A percentile compares a stretch with the other conserved stretches of the same genome.
Evolutionary conservation across 2,888 invertebrate genomes (phyloP).

Genomic region (Graphium colonna): DNA sequence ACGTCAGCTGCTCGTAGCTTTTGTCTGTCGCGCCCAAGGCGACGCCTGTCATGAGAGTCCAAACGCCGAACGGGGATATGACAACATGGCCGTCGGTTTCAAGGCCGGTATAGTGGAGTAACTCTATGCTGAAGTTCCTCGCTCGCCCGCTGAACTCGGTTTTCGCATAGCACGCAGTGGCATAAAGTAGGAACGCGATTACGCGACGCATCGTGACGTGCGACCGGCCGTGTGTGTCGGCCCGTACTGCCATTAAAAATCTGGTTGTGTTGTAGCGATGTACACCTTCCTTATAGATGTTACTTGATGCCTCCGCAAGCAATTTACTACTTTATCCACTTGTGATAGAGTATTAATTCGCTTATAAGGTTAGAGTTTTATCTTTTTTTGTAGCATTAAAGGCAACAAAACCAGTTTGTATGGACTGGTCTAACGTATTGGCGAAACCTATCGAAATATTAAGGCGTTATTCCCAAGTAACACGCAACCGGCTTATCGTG

Average conservation of each 20-base stretch:
- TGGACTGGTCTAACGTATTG: background rate
- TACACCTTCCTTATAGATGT: constrained; percentile 15
- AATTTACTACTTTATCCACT: constrained; percentile 8
- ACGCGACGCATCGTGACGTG: constrained; percentile 46
- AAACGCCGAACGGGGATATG: constrained; percentile 72
- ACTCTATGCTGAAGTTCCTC: constrained; percentile 66
- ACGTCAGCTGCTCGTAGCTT: constrained; percentile 51
- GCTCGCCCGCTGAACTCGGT: constrained; percentile 61
- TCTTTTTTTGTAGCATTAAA: constrained; percentile 7
- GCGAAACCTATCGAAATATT: constrained; percentile 7
- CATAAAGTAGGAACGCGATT: constrained; percentile 43
- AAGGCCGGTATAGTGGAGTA: constrained; percentile 59
- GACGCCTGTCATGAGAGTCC: constrained; percentile 71
- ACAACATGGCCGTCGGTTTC: constrained; percentile 64
- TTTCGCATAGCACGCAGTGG: constrained; percentile 49
- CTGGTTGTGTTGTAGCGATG: constrained; percentile 31
- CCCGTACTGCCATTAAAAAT: constrained; percentile 40
- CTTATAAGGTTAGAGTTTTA: background rate
- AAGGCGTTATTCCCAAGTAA: background rate
- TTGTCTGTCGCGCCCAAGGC: constrained; percentile 61
- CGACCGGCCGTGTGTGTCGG: constrained; percentile 41
- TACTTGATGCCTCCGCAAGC: background rate
- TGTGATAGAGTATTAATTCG: constrained; percentile 4
- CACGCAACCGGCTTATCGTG: background rate
- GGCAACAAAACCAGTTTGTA: constrained; percentile 14